Evolutionary conservation across 2,113 vertebrate genomes (phyloP).

Genomic region (Barbus barbus): DNA sequence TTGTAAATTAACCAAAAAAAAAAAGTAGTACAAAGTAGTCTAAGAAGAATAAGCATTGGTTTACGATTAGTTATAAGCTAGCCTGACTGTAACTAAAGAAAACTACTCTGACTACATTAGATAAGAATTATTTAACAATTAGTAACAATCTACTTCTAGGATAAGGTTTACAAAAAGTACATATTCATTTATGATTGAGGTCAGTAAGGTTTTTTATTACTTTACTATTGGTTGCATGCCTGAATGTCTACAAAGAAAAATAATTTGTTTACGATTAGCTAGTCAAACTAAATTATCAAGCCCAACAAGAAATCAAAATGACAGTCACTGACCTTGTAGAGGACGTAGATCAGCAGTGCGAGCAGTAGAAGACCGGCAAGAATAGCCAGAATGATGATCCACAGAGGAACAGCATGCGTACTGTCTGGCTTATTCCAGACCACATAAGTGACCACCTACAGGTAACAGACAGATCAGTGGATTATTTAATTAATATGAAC

Average conservation of each 20-base stretch:
- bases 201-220: background rate
- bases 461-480: background rate
- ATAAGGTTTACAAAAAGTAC: too few relatives aligned
- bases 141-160: too few relatives aligned
- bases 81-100: too few relatives aligned
- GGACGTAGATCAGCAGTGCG: constrained; percentile 87
- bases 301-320: background rate
- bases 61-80: too few relatives aligned
- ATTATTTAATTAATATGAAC: background rate
- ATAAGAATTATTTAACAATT: too few relatives aligned
- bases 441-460: constrained; percentile 82
- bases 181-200: background rate
- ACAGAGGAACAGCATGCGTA: constrained; percentile 81
- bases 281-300: background rate
- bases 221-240: background rate
- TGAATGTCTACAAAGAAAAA: background rate
- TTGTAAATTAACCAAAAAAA: too few relatives aligned
- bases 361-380: constrained; percentile 87
- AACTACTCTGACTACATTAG: too few relatives aligned
- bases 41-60: too few relatives aligned
- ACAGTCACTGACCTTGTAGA: constrained; percentile 85
- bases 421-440: constrained; percentile 87
- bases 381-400: constrained; percentile 91
- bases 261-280: background rate
- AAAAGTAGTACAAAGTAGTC: too few relatives aligned